Evolutionary conservation across 2,113 vertebrate species (phyloP).

Genomic region (Eptesicus fuscus): DNA sequence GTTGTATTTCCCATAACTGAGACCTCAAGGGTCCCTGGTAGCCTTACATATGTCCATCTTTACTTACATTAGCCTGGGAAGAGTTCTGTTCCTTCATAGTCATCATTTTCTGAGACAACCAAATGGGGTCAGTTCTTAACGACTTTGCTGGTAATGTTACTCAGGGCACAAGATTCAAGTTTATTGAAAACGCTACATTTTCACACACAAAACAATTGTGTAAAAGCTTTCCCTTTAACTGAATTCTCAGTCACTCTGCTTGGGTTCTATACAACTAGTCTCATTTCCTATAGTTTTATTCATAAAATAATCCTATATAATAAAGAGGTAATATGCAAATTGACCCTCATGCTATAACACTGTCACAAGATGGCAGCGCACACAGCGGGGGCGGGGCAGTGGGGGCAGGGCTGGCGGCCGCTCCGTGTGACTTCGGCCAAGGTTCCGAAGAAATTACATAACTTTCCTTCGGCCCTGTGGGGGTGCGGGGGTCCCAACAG

Average conservation of each 20-base stretch:
- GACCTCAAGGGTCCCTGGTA: neutral
- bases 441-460: too few relatives aligned
- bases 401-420: too few relatives aligned
- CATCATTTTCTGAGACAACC: neutral
- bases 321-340: too few relatives aligned
- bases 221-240: neutral
- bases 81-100: neutral
- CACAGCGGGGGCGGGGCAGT: too few relatives aligned
- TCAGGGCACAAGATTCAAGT: neutral
- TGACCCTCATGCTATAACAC: too few relatives aligned
- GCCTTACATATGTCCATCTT: neutral
- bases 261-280: neutral
- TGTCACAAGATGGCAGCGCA: too few relatives aligned
- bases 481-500: too few relatives aligned
- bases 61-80: neutral
- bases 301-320: neutral
- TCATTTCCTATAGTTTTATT: slow-evolving; percentile 31
- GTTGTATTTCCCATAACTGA: neutral
- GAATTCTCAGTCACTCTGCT: neutral
- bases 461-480: too few relatives aligned
- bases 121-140: neutral
- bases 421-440: too few relatives aligned
- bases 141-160: slow-evolving; percentile 3
- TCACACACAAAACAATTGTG: neutral
- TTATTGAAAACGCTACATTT: neutral